These are phyloP conservation scores for Caloenas nicobarica DNA, from an alignment of 2,113 vertebrate species.

Conservation along the genomic window DNA sequence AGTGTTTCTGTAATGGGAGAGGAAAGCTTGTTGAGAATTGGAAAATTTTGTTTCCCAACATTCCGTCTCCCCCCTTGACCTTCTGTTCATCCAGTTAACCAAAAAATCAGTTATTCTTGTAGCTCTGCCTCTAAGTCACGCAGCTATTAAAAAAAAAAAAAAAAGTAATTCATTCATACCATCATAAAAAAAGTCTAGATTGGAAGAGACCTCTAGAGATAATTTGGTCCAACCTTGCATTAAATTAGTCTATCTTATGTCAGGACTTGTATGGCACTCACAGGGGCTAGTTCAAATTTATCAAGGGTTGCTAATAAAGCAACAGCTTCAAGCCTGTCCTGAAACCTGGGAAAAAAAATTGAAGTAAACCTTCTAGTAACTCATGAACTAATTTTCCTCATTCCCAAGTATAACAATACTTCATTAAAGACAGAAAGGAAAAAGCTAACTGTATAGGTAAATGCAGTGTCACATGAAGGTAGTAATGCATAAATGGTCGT, in stretches of 20 bases:
- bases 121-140: background rate
- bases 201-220: slow-evolving; percentile 47
- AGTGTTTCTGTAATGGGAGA: background rate
- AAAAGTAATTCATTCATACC: background rate
- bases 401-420: background rate
- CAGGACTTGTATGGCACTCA: background rate
- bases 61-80: background rate
- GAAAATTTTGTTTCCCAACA: slow-evolving; percentile 15
- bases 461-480: background rate
- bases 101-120: background rate
- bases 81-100: slow-evolving; percentile 5
- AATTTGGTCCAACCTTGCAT: slow-evolving; percentile 3
- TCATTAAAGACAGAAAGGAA: background rate
- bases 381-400: background rate
- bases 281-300: background rate
- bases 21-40: background rate
- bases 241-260: slow-evolving; percentile 12
- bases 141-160: background rate
- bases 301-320: background rate
- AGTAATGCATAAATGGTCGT: background rate
- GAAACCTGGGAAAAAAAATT: background rate
- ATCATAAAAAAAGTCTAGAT: slow-evolving; percentile 14
- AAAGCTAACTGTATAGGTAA: background rate
- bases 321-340: background rate
- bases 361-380: background rate